Evolutionary conservation across 2,888 invertebrate genomes (phyloP).

Genomic region (Ctenicera cuprea): DNA sequence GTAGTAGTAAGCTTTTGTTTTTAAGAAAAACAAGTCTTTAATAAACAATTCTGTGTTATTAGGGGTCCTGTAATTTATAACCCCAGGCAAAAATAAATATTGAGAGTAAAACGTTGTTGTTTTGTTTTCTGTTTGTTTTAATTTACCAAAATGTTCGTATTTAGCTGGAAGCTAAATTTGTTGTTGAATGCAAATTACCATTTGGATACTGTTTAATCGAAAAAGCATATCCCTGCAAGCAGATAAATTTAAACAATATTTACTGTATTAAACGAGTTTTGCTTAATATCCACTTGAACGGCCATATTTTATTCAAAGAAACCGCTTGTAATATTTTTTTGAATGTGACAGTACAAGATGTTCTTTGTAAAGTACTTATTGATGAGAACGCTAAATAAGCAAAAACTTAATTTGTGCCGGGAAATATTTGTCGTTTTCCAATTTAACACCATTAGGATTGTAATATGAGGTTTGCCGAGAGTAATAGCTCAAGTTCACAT

Average conservation of each 20-base stretch:
- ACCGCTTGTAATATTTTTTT: background rate
- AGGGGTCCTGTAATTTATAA: background rate
- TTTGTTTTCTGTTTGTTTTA: slow-evolving; percentile 9
- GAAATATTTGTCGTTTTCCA: background rate
- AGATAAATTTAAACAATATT: background rate
- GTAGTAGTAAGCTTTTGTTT: background rate
- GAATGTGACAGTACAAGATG: background rate
- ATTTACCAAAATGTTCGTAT: slow-evolving; percentile 14
- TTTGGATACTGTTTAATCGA: background rate
- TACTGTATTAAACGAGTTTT: no score
- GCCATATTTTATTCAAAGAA: background rate
- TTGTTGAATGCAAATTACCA: background rate
- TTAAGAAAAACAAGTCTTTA: background rate
- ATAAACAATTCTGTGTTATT: slow-evolving; percentile 13
- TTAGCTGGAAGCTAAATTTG: background rate
- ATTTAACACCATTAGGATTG: slow-evolving; percentile 12
- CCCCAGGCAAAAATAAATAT: slow-evolving; percentile 15
- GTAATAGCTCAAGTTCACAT: slow-evolving; percentile 41
- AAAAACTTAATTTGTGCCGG: background rate
- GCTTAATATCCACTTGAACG: no score
- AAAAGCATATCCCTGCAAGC: background rate
- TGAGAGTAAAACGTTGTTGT: slow-evolving; percentile 12
- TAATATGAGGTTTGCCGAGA: slow-evolving; percentile 24
- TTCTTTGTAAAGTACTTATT: slow-evolving; percentile 6
- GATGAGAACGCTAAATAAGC: slow-evolving; percentile 17